Percentiles rank a stretch among this genome's conserved stretches.
phyloP scores from a whole-genome alignment of 2,797 vertebrate species.

The Adrianichthys oophorus region DNA sequence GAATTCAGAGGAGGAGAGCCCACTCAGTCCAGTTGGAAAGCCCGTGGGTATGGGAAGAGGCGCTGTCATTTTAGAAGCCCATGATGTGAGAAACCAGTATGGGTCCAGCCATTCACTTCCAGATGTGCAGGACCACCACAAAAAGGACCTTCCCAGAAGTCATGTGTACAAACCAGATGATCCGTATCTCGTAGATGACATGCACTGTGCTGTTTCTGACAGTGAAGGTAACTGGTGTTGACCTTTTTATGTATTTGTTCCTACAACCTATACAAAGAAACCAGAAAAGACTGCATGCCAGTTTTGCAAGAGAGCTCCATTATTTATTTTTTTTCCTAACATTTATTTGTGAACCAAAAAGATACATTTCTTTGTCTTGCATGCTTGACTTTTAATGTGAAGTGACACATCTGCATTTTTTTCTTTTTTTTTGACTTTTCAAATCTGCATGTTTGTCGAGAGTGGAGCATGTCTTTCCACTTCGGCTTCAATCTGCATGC shows the following conservation, averaged over 20 bases:
- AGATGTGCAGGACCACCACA: slow-evolving; percentile 97
- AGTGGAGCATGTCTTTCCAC: slow-evolving; percentile 33
- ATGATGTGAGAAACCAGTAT: slow-evolving; percentile 92
- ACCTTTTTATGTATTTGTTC: slow-evolving; percentile 64
- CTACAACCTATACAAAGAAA: slow-evolving; percentile 21
- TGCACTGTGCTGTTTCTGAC: slow-evolving; percentile 99
- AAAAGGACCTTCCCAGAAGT: slow-evolving; percentile 94
- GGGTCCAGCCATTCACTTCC: slow-evolving; percentile 99
- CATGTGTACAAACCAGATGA: slow-evolving; percentile 97
- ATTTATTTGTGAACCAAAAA: slow-evolving; percentile 75
- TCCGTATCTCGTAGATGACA: slow-evolving; percentile 95
- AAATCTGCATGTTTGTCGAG: slow-evolving; percentile 61
- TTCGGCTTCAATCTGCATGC: slow-evolving; percentile 76
- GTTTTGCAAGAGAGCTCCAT: slow-evolving; percentile 47
- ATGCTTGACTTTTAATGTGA: slow-evolving; percentile 58
- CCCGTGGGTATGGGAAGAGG: slow-evolving; percentile 84
- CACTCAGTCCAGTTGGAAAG: slow-evolving; percentile 92
- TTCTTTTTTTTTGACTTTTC: neutral
- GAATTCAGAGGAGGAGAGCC: slow-evolving; percentile 96
- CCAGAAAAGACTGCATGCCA: slow-evolving; percentile 74
- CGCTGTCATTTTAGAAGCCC: slow-evolving; percentile 79
- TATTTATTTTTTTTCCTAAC: slow-evolving; percentile 30
- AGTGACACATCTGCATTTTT: slow-evolving; percentile 40
- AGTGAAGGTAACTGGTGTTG: slow-evolving; percentile 99
- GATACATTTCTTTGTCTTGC: slow-evolving; percentile 67